These are phyloP conservation scores for Drosophila virilis DNA, from an alignment of 1,140 invertebrate genomes.

Conservation along the genomic window DNA sequence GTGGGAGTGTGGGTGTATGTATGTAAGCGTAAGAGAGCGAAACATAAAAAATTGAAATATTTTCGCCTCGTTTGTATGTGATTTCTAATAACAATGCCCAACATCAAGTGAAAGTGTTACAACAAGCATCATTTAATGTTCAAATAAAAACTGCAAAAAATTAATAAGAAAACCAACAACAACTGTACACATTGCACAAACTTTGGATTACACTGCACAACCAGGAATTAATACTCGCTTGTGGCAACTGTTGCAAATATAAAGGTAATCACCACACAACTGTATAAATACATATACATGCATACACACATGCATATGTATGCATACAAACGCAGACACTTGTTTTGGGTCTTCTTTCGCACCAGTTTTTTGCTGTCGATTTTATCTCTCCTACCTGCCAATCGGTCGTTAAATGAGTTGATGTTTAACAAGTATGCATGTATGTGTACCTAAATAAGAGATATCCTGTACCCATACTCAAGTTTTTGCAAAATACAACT, in stretches of 20 bases:
- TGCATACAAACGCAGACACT: background rate
- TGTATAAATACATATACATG: slow-evolving; percentile 1
- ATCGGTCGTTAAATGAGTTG: slow-evolving; percentile 3
- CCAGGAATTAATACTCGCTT: slow-evolving; percentile 37
- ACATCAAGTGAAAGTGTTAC: slow-evolving; percentile 66
- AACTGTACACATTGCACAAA: slow-evolving; percentile 34
- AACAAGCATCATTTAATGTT: slow-evolving; percentile 37
- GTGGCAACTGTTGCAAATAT: slow-evolving; percentile 31
- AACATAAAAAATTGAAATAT: slow-evolving; percentile 52
- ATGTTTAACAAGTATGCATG: background rate
- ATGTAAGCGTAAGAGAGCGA: slow-evolving; percentile 45
- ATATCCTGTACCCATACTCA: background rate
- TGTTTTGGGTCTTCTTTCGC: slow-evolving; percentile 6
- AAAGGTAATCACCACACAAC: slow-evolving; percentile 36
- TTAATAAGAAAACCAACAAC: slow-evolving; percentile 15
- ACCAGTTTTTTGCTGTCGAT: background rate
- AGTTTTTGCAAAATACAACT: no score
- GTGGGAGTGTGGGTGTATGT: slow-evolving; percentile 3
- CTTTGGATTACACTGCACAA: slow-evolving; percentile 42
- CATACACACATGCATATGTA: background rate
- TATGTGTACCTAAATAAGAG: background rate
- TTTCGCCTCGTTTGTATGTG: slow-evolving; percentile 47
- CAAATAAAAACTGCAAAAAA: slow-evolving; percentile 14
- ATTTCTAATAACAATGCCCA: slow-evolving; percentile 51
- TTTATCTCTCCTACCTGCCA: slow-evolving; percentile 4